Conservation (phyloP, 1,140 invertebrate species). For the Pogonomyrmex barbatus region DNA sequence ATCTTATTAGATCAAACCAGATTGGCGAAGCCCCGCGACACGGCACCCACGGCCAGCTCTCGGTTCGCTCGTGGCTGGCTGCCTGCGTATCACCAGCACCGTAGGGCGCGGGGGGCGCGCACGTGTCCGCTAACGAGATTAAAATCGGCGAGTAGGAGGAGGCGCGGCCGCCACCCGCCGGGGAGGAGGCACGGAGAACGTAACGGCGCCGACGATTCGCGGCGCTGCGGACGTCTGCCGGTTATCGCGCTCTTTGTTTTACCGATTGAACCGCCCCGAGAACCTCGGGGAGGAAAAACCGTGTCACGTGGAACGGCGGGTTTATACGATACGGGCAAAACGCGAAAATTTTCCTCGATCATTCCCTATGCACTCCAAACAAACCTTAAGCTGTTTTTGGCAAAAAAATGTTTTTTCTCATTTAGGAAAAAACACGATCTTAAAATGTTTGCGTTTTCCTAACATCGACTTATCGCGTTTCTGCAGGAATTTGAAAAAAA, state of each 20-base stretch:
- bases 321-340: no score
- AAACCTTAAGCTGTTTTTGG: no score
- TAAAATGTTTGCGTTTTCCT: neutral
- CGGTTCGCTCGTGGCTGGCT: constrained; percentile 53
- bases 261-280: constrained; percentile 45
- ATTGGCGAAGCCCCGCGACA: constrained; percentile 85
- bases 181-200: constrained; percentile 80
- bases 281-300: no score
- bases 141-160: constrained; percentile 79
- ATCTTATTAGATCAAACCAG: constrained; percentile 87
- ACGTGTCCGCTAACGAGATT: constrained; percentile 87
- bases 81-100: constrained; percentile 58
- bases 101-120: constrained; percentile 80
- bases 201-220: constrained; percentile 61
- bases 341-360: no score
- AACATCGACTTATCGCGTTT: neutral
- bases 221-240: constrained; percentile 40
- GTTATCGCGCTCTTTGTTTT: constrained; percentile 29
- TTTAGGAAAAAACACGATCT: neutral
- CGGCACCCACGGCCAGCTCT: constrained; percentile 57
- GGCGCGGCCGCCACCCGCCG: constrained; percentile 75
- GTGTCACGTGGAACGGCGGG: no score
- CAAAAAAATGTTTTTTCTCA: no score
- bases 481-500: neutral
- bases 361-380: no score